These are phyloP conservation scores for Tetraodon nigroviridis DNA, from an alignment of 2,113 vertebrate species.

Conservation along the genomic window DNA sequence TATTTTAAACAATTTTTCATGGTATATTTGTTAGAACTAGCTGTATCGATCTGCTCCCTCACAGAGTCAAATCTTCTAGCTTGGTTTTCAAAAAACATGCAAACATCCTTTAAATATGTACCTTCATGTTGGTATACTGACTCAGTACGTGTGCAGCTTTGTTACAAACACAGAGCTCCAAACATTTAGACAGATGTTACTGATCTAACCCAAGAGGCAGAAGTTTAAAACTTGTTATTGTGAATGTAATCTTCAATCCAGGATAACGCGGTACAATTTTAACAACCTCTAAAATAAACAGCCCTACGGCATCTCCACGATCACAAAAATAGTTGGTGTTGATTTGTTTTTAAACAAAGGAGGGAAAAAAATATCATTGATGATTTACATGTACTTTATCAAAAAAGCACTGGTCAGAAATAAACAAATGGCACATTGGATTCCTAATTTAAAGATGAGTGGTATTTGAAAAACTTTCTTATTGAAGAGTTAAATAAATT, in stretches of 20 bases:
- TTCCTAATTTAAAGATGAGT: constrained; percentile 75
- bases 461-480: constrained; percentile 69
- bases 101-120: too few species aligned
- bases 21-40: too few species aligned
- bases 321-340: constrained; percentile 11
- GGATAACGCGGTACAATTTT: constrained; percentile 13
- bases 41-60: too few species aligned
- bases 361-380: constrained; percentile 27
- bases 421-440: constrained; percentile 78
- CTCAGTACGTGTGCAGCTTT: too few species aligned
- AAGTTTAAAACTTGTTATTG: constrained; percentile 19
- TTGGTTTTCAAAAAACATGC: too few species aligned
- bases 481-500: constrained; percentile 81
- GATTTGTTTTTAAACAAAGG: neutral
- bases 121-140: too few species aligned
- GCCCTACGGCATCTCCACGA: constrained; percentile 21
- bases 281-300: constrained; percentile 21
- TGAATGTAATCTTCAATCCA: constrained; percentile 22
- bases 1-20: too few species aligned
- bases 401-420: constrained; percentile 72
- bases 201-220: too few species aligned
- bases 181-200: too few species aligned
- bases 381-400: constrained; percentile 59
- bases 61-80: too few species aligned
- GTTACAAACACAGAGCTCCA: too few species aligned